Evolutionary conservation across 2,113 vertebrate species (phyloP), one percentile per base, ranked within the genome.

Genomic region (Cervus canadensis): DNA sequence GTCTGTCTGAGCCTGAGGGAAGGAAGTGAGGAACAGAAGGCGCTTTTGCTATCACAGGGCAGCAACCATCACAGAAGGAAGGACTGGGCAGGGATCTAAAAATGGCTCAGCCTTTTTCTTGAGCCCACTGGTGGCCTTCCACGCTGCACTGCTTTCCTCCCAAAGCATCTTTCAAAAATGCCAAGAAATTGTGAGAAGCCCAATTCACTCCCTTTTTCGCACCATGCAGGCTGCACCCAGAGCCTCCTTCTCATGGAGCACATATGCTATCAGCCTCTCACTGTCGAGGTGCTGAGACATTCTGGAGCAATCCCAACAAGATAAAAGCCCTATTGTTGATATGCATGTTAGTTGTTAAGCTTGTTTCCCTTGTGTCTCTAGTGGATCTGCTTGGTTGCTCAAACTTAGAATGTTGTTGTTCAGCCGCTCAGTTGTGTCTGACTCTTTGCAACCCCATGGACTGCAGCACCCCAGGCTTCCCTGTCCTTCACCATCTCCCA

Each of bases 341-440:
- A 2, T 26, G 5, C 1, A 2, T 30, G 43, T n/a, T 30, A 33
- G 10, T 14, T 26, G 36, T 26, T 23, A 28, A 81, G 36, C 76
- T 81, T 30, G 16, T 48, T 87, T 43, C 76, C 60, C 76, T 28
- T 52, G 6, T 48, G 26, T 56, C 52, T 78, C 40, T 50, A 14
- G n/a, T 40, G 59, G 48, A 81, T 87, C 86, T 23, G 6, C 60
- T 36, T 11, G 3, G 11, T 2, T 54, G 14, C 21, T 91, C 33
- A 40, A 23, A 50, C 26, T 40, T 23, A 14, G 26, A 25, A 14
- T 36, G 36, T 23, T 40, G 19, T 36, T 36, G 9, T 71, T 71
- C 17, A 71, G 67, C 36, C 5, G 0, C n/a, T 71, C 67, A 5
- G 19, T 36, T 1, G 0, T 36, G 19, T 71, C n/a, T 0, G 5